A percentile compares a stretch with the other conserved stretches of the same genome.
Evolutionary conservation across 2,888 invertebrate genomes (phyloP).

Genomic region (Brachylomia viminalis): DNA sequence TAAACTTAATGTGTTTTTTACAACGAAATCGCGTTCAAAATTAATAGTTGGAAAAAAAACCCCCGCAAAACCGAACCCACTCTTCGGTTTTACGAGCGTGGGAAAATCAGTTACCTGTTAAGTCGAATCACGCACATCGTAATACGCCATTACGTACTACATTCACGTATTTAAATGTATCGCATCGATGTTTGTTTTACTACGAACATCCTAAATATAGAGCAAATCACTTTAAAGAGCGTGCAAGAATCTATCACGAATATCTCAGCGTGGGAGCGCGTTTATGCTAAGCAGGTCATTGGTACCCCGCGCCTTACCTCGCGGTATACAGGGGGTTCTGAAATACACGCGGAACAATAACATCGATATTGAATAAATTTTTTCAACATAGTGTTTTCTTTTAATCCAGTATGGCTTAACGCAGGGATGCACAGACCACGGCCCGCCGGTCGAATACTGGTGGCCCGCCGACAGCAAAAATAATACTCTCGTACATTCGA

Average conservation of each 20-base stretch:
- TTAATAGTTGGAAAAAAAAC: conserved; percentile 74
- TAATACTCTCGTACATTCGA: too few species aligned
- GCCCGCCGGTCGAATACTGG: too few species aligned
- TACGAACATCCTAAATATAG: conserved; percentile 89
- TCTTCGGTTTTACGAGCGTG: conserved; percentile 76
- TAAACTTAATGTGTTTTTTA: conserved; percentile 64
- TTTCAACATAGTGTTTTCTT: neutral
- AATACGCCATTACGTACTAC: conserved; percentile 72
- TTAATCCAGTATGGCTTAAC: too few species aligned
- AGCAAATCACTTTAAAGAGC: conserved; percentile 88
- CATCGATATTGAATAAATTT: conserved; percentile 27
- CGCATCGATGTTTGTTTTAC: conserved; percentile 87
- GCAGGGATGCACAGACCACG: too few species aligned
- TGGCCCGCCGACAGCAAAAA: too few species aligned
- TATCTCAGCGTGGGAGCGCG: conserved; percentile 86
- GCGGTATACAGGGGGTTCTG: conserved; percentile 77
- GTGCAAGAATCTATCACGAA: conserved; percentile 90
- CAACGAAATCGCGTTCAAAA: conserved; percentile 68
- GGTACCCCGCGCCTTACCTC: conserved; percentile 87
- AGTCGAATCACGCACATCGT: conserved; percentile 67
- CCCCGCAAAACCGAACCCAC: conserved; percentile 61
- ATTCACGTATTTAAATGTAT: conserved; percentile 82
- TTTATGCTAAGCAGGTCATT: conserved; percentile 90
- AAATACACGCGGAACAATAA: conserved; percentile 60
- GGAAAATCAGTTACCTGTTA: conserved; percentile 76